Conservation (phyloP, 2,888 invertebrate genomes). For the Drosophila picticornis region DNA sequence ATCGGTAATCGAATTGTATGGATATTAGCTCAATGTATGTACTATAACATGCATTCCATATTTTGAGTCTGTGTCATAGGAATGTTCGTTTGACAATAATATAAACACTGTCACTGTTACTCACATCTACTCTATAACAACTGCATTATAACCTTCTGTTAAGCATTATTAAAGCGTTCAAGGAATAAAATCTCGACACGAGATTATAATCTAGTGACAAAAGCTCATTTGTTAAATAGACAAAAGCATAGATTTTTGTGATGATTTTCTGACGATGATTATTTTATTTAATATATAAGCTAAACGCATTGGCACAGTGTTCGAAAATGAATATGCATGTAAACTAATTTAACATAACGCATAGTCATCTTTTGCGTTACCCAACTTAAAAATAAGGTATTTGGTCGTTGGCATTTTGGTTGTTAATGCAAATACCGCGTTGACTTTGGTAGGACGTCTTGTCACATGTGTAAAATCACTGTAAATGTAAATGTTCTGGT, state of each 20-base stretch:
- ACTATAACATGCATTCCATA: background rate
- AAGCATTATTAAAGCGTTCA: background rate
- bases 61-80: background rate
- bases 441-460: background rate
- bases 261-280: background rate
- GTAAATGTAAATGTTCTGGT: background rate
- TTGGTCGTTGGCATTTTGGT: background rate
- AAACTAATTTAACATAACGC: background rate
- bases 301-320: background rate
- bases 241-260: background rate
- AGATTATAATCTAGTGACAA: background rate
- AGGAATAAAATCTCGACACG: background rate
- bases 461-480: background rate
- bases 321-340: background rate
- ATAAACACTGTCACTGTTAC: background rate
- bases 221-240: background rate
- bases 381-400: background rate
- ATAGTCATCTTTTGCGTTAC: background rate
- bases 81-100: background rate
- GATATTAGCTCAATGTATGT: background rate
- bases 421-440: background rate
- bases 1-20: background rate
- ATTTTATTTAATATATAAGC: background rate
- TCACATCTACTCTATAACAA: background rate
- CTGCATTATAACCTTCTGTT: background rate